Evolutionary conservation across 2,113 vertebrate genomes (phyloP).

Genomic region (Siniperca knerii): DNA sequence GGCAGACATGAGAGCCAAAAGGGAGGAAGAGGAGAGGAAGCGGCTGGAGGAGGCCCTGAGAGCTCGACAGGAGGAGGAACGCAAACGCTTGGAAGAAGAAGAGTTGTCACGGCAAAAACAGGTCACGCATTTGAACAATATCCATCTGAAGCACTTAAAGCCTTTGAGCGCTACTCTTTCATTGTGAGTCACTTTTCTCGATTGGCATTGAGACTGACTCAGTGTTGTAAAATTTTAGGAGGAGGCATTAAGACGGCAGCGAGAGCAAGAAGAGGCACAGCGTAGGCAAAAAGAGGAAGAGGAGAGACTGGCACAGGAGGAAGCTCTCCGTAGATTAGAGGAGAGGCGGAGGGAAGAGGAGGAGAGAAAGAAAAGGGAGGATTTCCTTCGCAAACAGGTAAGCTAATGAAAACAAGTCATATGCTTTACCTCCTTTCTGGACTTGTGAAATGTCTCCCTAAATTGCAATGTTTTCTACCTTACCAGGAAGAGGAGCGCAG

Average conservation of each 20-base stretch:
- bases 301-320: constrained; percentile 93
- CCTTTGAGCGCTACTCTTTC: neutral
- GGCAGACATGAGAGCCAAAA: constrained; percentile 94
- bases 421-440: neutral
- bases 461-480: neutral
- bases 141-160: neutral
- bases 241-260: constrained; percentile 85
- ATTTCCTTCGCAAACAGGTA: constrained; percentile 95
- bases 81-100: constrained; percentile 94
- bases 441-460: neutral
- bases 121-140: constrained; percentile 75
- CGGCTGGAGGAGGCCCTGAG: constrained; percentile 92
- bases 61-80: constrained; percentile 91
- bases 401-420: neutral
- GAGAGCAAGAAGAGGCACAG: constrained; percentile 87
- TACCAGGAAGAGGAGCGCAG: constrained; percentile 92
- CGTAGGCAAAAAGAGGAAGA: constrained; percentile 93
- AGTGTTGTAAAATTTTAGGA: constrained; percentile 82
- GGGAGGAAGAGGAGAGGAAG: constrained; percentile 97
- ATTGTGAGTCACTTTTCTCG: neutral
- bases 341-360: constrained; percentile 95
- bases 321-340: constrained; percentile 90
- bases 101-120: constrained; percentile 94
- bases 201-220: constrained; percentile 33
- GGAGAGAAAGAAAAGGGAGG: constrained; percentile 91